A percentile compares a stretch with the other conserved stretches of the same genome.
These are phyloP conservation scores for Prenolepis imparis DNA, from an alignment of 2,888 invertebrate species.

Conservation along the genomic window DNA sequence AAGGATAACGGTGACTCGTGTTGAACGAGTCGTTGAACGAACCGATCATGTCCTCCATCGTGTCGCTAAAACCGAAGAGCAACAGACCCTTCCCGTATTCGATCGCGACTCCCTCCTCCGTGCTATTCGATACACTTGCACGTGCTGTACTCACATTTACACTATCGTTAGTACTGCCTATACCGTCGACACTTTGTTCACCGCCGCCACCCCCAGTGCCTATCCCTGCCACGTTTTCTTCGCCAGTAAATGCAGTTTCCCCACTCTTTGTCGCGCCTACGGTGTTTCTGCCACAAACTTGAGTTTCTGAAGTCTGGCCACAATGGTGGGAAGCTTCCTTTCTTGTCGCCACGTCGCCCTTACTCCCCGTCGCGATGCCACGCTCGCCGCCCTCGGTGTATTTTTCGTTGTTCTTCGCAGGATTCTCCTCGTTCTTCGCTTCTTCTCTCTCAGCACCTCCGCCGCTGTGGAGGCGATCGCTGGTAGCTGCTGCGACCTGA, in stretches of 20 bases:
- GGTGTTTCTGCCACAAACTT: constrained; percentile 32
- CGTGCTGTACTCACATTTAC: constrained; percentile 56
- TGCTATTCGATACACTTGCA: constrained; percentile 62
- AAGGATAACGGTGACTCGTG: constrained; percentile 80
- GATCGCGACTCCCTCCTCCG: constrained; percentile 60
- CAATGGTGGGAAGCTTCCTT: constrained; percentile 44
- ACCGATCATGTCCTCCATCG: constrained; percentile 87
- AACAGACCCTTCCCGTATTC: constrained; percentile 74
- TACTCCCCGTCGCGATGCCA: neutral
- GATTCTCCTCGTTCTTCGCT: neutral
- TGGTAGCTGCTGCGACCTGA: constrained; percentile 36
- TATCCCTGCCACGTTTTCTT: constrained; percentile 15
- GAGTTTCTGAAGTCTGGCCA: constrained; percentile 24
- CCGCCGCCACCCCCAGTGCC: constrained; percentile 11
- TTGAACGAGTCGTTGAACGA: constrained; percentile 87
- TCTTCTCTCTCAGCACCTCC: neutral
- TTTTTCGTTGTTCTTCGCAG: constrained; percentile 45
- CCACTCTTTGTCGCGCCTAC: constrained; percentile 22
- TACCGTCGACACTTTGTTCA: constrained; percentile 61
- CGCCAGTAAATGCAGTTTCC: constrained; percentile 34
- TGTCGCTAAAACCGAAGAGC: constrained; percentile 81
- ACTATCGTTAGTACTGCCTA: constrained; percentile 65
- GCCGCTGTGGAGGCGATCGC: constrained; percentile 24
- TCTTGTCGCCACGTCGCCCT: neutral
- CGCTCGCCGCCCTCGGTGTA: constrained; percentile 12